Evolutionary conservation across 1,140 invertebrate species (phyloP), one percentile per base, ranked within the genome.

Genomic region (Drosophila funebris): DNA sequence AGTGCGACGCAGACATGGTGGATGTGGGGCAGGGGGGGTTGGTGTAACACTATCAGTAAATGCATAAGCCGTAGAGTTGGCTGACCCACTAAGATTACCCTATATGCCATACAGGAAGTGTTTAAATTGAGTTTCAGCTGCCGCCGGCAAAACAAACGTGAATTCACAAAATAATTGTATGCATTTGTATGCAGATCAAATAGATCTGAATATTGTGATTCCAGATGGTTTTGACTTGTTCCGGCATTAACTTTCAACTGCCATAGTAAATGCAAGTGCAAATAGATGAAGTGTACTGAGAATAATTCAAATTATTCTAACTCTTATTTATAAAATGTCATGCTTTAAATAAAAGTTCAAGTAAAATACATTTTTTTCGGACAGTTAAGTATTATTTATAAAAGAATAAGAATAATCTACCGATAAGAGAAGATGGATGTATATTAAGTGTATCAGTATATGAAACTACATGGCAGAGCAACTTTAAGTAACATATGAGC

Each of bases 81-180:
- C 58, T 69, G 66, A 69, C 46, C 66, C 66, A 61, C 56, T 61
- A 61, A 68, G 56, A 68, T 61, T 68, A 61, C 27, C 22, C 4
- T 2, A 3, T 3, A 60, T 52, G 31, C 44, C 44, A 33, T 4
- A 24, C 5, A 11, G 36, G 11, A 64, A 41, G 50, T 64, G 61
- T 4, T 71, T 48, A 71, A 57, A 71, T 71, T 71, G 43, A 57
- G 68, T 64, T 71, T 57, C 14, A 41, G 11, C 18, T 27, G 58
- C 61, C 33, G 33, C 33, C n/a, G 52, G 41, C 52, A 31, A 16
- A 16, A 11, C 11, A 60, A 39, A 50, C 43, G 29, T 39, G 41
- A 22, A 37, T 50, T 39, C 22, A 13, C 13, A 24, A 18, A 36
- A 46, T 14, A 36, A 37, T 27, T n/a, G n/a, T n/a, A 13, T 27